Evolutionary conservation across 1,140 invertebrate species (phyloP), one percentile per base, ranked within the genome.

Genomic region (Eciton burchellii): DNA sequence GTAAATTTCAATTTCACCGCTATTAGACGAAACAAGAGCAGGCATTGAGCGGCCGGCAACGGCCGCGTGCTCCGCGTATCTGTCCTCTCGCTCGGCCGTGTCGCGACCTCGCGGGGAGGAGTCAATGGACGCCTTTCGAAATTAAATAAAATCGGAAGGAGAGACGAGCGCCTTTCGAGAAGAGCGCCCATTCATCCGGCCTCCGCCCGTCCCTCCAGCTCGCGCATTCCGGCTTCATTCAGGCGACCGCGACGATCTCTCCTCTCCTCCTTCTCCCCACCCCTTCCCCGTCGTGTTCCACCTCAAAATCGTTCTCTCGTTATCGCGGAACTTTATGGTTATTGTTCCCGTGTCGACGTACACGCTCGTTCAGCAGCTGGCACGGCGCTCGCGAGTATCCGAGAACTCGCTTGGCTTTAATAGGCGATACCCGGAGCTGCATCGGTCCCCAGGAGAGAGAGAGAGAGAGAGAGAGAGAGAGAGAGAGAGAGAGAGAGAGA

Each of bases 121-220:
- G 16, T 79, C 56, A 68, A 79, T 45, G 52, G 60, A 41, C 66
- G 76, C 60, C 72, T 63, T 83, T 84, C 54, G 70, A 74, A 87
- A 88, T 85, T 79, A 84, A n/a, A 86, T 85, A 74, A 82, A 85
- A 91, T 65, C 74, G 85, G 74, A 90, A 88, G 77, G 68, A 56
- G 43, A 65, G 47, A 81, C 60, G 47, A n/a, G 43, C 62, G 56
- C 83, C n/a, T n/a, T n/a, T n/a, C n/a, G 71, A 87, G 83, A 87
- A 88, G 65, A 83, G 52, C 24, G 49, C 3, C 21, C 83, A 82
- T 85, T 85, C 84, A 85, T 74, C 43, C 49, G 41, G 9, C 8
- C 16, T 49, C n/a, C n/a, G n/a, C n/a, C n/a, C n/a, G n/a, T n/a
- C n/a, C n/a, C n/a, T 54, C 49, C n/a, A 66, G 54, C 84, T 70